Base-by-base conservation (phyloP, 2,797 vertebrate genomes). In the Perdix hodgsoniae region DNA sequence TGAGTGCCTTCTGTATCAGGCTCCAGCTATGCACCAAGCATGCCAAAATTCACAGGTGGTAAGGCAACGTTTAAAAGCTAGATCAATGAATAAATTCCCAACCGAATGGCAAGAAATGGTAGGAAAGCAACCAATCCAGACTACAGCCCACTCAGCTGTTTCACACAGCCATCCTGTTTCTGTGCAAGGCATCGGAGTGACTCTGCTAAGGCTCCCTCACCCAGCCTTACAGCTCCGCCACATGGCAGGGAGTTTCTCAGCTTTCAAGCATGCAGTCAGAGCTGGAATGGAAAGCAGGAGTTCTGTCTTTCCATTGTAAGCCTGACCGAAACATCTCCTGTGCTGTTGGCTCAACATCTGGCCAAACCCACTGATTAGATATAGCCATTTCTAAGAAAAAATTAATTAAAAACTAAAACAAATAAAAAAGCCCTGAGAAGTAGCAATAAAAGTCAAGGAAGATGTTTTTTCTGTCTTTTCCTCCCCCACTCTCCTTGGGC, bases 11-110 rank as follows among this genome's bases (percentile, higher is more conserved):
- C 77, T 82, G 71, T 88, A 80, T 77, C 91, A 84, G 85, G 75
- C 89, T 91, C 90, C 80, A 95, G 89, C 92, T 91, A 90, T 31
- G 57, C 65, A 95, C 73, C 91, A 84, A 57, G 47, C 22, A 39
- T 1, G 24, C 89, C 80, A 86, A 61, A 91, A 91, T 50, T 89
- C 93, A 92, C 74, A 77, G 77, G 26, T 92, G 88, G 64, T 69
- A 49, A 88, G 66, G 59, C 83, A 81, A n/a, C 40, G 22, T 76
- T 69, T 6, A 5, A 64, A 81, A 74, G 59, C 57, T 64, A 52
- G 10, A 22, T 39, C 65, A 17, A 29, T 6, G 9, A 29, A 27
- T 52, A 16, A 52, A 29, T 16, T 91, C 91, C 91, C 83, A 92
- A 61, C 27, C 70, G 82, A 90, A 86, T 14, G 83, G 64, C 45